Conservation (phyloP, 2,113 vertebrate species). For the Platichthys stellatus region DNA sequence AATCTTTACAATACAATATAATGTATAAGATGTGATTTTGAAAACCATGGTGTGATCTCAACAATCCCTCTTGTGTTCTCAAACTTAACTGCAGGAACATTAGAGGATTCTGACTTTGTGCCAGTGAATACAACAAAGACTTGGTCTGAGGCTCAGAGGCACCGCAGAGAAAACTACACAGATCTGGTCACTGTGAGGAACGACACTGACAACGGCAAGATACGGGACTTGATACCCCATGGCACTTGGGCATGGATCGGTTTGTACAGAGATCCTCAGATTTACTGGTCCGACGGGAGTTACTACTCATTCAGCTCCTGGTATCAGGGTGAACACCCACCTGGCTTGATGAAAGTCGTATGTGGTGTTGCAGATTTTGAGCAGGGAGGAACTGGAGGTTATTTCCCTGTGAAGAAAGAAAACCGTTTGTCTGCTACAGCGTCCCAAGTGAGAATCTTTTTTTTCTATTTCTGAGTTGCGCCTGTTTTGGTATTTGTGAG, state of each 20-base stretch:
- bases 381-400: background rate
- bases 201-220: background rate
- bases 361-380: background rate
- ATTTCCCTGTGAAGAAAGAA: background rate
- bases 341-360: background rate
- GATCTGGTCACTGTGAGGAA: constrained; percentile 29
- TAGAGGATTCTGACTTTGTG: too few species aligned
- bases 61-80: too few species aligned
- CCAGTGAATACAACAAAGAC: accelerated
- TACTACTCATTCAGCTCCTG: background rate
- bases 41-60: too few species aligned
- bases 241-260: constrained; percentile 35
- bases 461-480: background rate
- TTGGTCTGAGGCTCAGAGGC: constrained; percentile 1
- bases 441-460: background rate
- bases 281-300: constrained; percentile 11
- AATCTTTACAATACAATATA: too few species aligned
- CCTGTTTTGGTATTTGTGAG: too few species aligned
- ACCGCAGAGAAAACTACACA: background rate
- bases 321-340: background rate
- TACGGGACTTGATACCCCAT: background rate
- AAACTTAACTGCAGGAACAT: too few species aligned
- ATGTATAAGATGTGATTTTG: too few species aligned
- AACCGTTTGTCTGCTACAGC: constrained; percentile 29
- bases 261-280: background rate